Evolutionary conservation across 1,140 invertebrate species (phyloP), one percentile per base, ranked within the genome.

Genomic region (Drosophila pachea): DNA sequence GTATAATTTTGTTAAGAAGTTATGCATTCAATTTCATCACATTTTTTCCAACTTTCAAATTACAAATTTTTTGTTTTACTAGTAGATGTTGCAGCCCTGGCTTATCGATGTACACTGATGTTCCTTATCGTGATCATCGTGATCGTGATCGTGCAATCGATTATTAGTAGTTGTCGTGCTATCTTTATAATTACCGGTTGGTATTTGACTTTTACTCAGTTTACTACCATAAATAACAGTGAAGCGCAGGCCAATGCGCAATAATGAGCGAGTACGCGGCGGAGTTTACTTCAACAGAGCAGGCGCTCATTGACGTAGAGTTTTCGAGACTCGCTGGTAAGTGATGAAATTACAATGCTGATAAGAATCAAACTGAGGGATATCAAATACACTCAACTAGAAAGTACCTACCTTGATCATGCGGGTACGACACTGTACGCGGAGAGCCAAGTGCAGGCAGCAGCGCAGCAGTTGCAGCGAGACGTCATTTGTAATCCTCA

Each of bases 401-500:
- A 92, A 66, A 91, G 92, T 79, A 94, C 92, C 61, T 99, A 98
- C 90, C 90, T 98, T 73, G 97, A 99, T 90, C 95, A 98, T 93
- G 95, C 95, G 40, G 97, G 97, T 14, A 92, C 97, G 14, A 94
- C 95, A 22, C 89, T 98, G 32, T 97, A 97, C 88, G 92, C 95
- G 3, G 91, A 94, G 78, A 91, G 90, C 67, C 95, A 97, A 90
- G 91, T 98, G 14, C 89, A 93, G 66, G 90, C 91, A 48, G 88
- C 94, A n/a, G 90, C 92, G 35, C 86, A 92, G 42, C 92, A 95
- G 79, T 91, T 98, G 42, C 89, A 92, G 29, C 89, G 88, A 11
- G 93, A 94, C 90, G 84, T 97, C 5, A 96, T 96, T 88, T 94
- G 94, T 65, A 99, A 98, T 92, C 97, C 97, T 35, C 97, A 99